A percentile compares a stretch with the other conserved stretches of the same genome.
Evolutionary conservation across 1,140 invertebrate species (phyloP).

Genomic region (Harpegnathos saltator): DNA sequence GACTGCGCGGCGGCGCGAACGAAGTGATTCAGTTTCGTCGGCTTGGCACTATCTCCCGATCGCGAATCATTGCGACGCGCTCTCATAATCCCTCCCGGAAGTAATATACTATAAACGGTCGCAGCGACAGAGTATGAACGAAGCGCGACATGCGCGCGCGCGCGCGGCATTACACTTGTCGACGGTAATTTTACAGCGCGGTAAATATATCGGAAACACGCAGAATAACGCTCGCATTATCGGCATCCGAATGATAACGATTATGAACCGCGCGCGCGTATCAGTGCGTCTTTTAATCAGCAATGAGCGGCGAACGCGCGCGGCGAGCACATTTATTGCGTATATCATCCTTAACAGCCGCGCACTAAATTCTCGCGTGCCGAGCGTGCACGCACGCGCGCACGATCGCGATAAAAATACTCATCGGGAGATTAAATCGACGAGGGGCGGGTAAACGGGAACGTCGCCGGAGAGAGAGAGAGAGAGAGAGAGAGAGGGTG

Average conservation of each 20-base stretch:
- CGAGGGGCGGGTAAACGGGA: neutral
- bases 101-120: neutral
- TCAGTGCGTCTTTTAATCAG: constrained; percentile 28
- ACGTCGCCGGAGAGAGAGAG: neutral
- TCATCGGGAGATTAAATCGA: constrained; percentile 4
- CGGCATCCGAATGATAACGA: no score
- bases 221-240: constrained; percentile 1
- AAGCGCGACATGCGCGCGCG: neutral
- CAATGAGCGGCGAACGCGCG: neutral
- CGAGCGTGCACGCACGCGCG: neutral
- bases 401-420: neutral
- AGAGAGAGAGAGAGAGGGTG: neutral
- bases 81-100: neutral
- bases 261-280: neutral
- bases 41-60: constrained; percentile 4
- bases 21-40: constrained; percentile 4
- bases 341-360: neutral
- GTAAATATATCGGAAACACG: neutral
- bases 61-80: neutral
- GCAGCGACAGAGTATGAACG: neutral
- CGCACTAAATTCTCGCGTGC: neutral
- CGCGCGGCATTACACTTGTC: neutral
- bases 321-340: neutral
- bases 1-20: neutral
- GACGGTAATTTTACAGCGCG: neutral